A percentile compares a stretch with the other conserved stretches of the same genome.
Evolutionary conservation across 30 jellyfish, hydroid and myxozoan genomes (phyloP).

Genomic region (Calvadosia cruxmelitensis): DNA sequence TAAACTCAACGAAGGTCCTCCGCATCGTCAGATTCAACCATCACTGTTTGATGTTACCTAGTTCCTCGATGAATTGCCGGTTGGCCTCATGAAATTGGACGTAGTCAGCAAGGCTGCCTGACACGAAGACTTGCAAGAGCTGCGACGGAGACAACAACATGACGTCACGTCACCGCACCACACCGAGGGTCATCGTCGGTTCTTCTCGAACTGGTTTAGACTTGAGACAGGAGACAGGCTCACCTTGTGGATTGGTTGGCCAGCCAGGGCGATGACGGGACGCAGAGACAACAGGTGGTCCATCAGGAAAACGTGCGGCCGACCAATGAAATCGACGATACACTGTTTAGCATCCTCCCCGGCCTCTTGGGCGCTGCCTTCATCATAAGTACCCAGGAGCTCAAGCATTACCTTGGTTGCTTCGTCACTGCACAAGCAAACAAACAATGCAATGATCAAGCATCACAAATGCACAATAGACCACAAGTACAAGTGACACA

Average conservation of each 20-base stretch:
- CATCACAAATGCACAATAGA: background rate
- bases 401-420: conserved; percentile 88
- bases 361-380: conserved; percentile 65
- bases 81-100: conserved; percentile 36
- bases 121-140: conserved; percentile 71
- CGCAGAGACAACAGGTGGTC: conserved; percentile 64
- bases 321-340: conserved; percentile 48
- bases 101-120: conserved; percentile 66
- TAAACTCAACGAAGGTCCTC: background rate
- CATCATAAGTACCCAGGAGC: conserved; percentile 70
- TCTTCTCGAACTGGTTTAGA: too few relatives aligned
- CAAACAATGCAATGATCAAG: background rate
- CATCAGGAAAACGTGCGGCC: conserved; percentile 72
- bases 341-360: conserved; percentile 80
- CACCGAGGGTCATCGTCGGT: too few relatives aligned
- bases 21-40: background rate
- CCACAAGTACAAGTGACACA: background rate
- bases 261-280: conserved; percentile 72
- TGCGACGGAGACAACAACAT: conserved; percentile 9
- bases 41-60: background rate
- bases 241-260: conserved; percentile 72
- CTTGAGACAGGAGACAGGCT: too few relatives aligned
- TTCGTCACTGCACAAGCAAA: conserved; percentile 33
- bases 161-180: too few relatives aligned
- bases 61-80: conserved; percentile 22